phyloP scores from a whole-genome alignment of 2,113 vertebrate species.

The Chunga burmeisteri region DNA sequence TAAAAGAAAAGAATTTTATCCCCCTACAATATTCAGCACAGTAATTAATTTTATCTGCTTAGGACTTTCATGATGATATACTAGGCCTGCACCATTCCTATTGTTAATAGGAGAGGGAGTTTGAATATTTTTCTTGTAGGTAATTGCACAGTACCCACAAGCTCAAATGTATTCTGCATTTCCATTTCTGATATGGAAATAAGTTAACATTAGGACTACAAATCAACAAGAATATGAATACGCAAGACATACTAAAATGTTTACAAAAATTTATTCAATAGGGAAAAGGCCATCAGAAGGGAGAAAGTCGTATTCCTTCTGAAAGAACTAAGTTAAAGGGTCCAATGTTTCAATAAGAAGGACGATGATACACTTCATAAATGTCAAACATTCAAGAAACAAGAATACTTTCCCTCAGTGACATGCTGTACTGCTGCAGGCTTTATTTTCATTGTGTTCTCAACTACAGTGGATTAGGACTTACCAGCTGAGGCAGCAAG shows the following conservation, averaged over 20 bases:
- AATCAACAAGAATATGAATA: neutral
- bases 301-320: neutral
- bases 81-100: neutral
- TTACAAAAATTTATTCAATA: neutral
- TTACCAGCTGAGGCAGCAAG: conserved; percentile 88
- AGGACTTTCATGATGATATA: neutral
- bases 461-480: neutral
- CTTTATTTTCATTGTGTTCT: neutral
- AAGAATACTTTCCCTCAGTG: neutral
- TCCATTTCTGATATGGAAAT: neutral
- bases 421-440: neutral
- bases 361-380: neutral
- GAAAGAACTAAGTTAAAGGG: neutral
- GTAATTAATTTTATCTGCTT: neutral
- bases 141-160: neutral
- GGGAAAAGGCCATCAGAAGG: neutral
- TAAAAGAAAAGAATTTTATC: neutral
- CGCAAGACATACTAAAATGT: neutral
- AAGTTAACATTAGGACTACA: neutral
- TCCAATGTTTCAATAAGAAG: neutral
- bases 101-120: neutral
- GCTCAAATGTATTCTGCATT: neutral
- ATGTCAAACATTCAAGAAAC: neutral
- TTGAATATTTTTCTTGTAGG: neutral
- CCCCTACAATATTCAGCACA: neutral